A percentile compares a stretch with the other conserved stretches of the same genome.
Conservation (phyloP, 2,113 vertebrate species). For the Tapirus terrestris region DNA sequence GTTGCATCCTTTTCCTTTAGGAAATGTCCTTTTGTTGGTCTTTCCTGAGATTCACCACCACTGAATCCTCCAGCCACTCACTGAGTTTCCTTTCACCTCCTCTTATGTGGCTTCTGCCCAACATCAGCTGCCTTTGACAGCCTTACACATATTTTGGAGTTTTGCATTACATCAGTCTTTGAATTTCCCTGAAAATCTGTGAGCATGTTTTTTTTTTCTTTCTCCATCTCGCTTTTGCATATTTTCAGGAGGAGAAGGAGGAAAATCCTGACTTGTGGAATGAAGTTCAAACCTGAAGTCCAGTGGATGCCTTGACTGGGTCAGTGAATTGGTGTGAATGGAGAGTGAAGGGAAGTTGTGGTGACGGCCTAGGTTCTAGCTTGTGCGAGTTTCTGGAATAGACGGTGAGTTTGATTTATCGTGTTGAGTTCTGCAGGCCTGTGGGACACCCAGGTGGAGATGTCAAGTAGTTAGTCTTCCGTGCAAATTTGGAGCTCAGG, state of each 20-base stretch:
- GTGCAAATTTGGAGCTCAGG: not conserved
- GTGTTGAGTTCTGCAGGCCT: not conserved
- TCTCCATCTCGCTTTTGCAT: not conserved
- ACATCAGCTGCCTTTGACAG: not conserved
- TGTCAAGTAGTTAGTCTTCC: not conserved
- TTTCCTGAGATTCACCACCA: not conserved
- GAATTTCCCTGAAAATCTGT: not conserved
- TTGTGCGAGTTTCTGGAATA: not conserved
- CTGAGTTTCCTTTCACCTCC: not conserved
- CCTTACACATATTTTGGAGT: not conserved
- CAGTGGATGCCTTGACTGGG: not conserved
- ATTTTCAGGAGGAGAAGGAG: not conserved
- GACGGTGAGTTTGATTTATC: not conserved
- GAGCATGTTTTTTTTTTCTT: not conserved
- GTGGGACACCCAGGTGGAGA: not conserved
- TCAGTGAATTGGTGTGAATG: fast-evolving
- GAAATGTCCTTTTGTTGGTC: not conserved
- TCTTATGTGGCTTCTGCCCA: not conserved
- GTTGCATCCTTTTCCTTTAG: not conserved
- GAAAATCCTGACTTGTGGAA: not conserved
- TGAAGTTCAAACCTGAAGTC: not conserved
- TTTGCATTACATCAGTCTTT: not conserved
- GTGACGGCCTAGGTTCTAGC: fast-evolving
- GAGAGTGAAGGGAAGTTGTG: not conserved
- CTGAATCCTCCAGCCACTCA: not conserved